Evolutionary conservation across 2,113 vertebrate species (phyloP), one percentile per base, ranked within the genome.

Genomic region (Sakesphorus luctuosus): DNA sequence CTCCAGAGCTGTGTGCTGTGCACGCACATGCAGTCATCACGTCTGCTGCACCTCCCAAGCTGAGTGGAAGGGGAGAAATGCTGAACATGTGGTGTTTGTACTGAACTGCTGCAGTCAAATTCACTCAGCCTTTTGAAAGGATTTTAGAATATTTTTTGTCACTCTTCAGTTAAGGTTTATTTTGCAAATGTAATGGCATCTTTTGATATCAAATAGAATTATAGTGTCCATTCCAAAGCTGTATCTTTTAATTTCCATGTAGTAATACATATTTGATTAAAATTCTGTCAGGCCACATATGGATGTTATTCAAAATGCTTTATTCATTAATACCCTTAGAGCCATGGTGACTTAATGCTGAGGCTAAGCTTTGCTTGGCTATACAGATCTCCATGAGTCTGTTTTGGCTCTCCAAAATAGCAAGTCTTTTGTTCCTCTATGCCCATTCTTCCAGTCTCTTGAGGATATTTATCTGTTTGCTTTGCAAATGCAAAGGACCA

Each of bases 331-430:
- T 69, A 38, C 16, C 8, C 26, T 9, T 26, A 62, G 63, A 69
- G n/a, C 44, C 36, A 28, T 12, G 13, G 35, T 80, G 79, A 66
- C 36, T 17, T 73, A 58, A 38, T 52, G 10, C 35, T 40, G 26
- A 47, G 29, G 38, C 21, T 49, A 55, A 52, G 26, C 44, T 85
- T 87, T 94, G 26, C 44, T 75, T 72, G 67, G 24, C 63, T 80
- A 38, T 78, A 18, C 14, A 3, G 8, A 35, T 62, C 44, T 82
- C 13, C 23, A 52, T 31, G 49, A 56, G 13, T n/a, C 55, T 74
- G 55, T 36, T 94, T 58, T 81, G 33, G 18, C 31, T 93, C 84
- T 96, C 78, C 49, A 85, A 91, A 96, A 82, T 38, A 68, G n/a
- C 29, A 75, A 65, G 3, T 44, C 24, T 44, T 75, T 65, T 76